Evolutionary conservation across 2,113 vertebrate genomes (phyloP), one percentile per base, ranked within the genome.

Genomic region (Equus quagga): DNA sequence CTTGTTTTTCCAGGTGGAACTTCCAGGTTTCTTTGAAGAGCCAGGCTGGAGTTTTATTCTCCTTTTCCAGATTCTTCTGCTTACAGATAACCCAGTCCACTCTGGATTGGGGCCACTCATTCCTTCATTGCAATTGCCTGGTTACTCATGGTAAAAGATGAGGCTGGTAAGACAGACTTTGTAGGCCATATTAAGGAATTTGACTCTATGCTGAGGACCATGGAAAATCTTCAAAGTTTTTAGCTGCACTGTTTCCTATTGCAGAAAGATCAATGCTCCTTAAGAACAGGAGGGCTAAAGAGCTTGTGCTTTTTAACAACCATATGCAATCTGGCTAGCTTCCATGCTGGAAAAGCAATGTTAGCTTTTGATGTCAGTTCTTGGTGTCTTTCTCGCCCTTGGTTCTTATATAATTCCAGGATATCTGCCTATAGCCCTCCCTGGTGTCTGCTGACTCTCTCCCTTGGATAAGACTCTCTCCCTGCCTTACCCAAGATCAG

Each of bases 1-100:
- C 11, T 67, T 82, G 19, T 72, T 90, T 93, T 69, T 24, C 36
- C 28, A 93, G 44, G 5, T 64, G 28, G 62, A 65, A 83, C 51
- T 91, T 87, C 36, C 11, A 82, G 26, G 12, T 60, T 51, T 67
- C 44, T 78, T 93, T 73, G 56, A 94, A 89, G 86, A 75, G 65
- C 36, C 21, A 91, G 60, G 44, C 46, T 82, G 44, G 65, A 36
- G 9, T 79, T 82, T 79, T 82, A 21, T 26, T 93, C n/a, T 84
- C 36, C 56, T 75, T 97, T 88, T 73, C 58, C 26, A 94, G 62
- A 73, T 76, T 81, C 72, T 93, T 94, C 92, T 85, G 54, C 67
- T 80, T 51, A 64, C 26, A 83, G 62, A 91, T 31, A 79, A 69
- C 44, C 17, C 69, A 33, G 26, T 46, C 31, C 46, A 51, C 17